Evolutionary conservation across 2,113 vertebrate species (phyloP), one percentile per base, ranked within the genome.

Genomic region (Brachyhypopomus gauderio): DNA sequence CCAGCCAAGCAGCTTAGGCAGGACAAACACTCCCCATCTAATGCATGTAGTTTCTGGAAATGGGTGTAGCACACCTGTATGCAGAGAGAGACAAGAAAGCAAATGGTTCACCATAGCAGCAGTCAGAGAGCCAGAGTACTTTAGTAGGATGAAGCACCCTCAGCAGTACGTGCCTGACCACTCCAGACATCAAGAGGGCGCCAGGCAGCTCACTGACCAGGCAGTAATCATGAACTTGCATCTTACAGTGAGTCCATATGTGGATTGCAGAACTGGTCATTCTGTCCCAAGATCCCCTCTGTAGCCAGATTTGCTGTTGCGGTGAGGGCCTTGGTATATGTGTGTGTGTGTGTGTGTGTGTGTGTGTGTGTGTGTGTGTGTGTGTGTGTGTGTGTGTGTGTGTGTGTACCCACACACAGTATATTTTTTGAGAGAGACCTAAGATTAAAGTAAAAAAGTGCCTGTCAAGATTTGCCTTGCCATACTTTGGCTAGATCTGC

Each of bases 21-120:
- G 72, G 58, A 75, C 66, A 77, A 80, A 80, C 34, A 38, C 55
- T 72, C 20, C 3, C 3, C 27, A 56, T 74, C 34, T 64, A 66
- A 36, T 66, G n/a, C 45, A 22, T 66, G 45, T 45, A 64, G 66
- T 74, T 74, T 22, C 17, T 48, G 19, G 66, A 66, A 55, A 41
- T 30, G 62, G 45, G 20, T 7, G 41, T 67, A 48, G 64, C 9
- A 20, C 12, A 34, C n/a, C 11, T 70, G 66, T 9, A n/a, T 11
- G 38, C 30, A 38, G 22, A 60, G 4, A 78, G 30, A 59, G 52
- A 20, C 22, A 69, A 5, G 63, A 78, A 58, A 7, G 4, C 66
- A 69, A 38, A n/a, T 8, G 20, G 11, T n/a, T 22, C 36, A 36
- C 8, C n/a, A 8, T n/a, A 34, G n/a, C 20, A 36, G 36, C 36